Evolutionary conservation across 2,888 invertebrate species (phyloP), one percentile per base, ranked within the genome.

Genomic region (Polyploca ridens): DNA sequence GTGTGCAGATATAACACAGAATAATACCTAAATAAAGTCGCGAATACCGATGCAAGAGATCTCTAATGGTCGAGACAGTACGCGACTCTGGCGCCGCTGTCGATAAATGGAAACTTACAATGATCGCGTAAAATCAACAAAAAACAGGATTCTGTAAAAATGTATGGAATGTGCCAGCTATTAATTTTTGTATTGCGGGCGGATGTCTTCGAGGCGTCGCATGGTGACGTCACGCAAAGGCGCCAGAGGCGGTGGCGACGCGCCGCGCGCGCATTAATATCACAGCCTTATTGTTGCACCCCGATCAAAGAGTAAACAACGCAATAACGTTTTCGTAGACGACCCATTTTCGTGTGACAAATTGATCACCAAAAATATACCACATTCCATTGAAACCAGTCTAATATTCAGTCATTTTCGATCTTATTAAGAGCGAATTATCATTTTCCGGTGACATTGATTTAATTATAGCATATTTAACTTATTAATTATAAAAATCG

Each of bases 81-180:
- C 11, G 5, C 61, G 19, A 69, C 73, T 78, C 73, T 73, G 85
- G 85, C 83, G 86, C 82, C 54, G 75, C 75, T 79, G 81, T 85
- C 77, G 79, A 86, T 85, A 85, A 79, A 67, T 74, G 71, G 61
- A 61, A 61, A 61, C 61, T 44, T 41, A 41, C 54, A 75, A 76
- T 69, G 76, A 67, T 71, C 71, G 73, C 73, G 66, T 69, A 71
- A 77, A 81, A 85, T 82, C 82, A 83, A 80, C 74, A 68, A 83
- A 41, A 79, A 89, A 89, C 85, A 80, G 83, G 86, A 87, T 86
- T 85, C 74, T 77, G 79, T 79, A 85, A 84, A 83, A 87, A 90
- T 86, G 86, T 73, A 74, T 65, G 89, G 90, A 88, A 90, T 91
- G 87, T 83, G 77, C 83, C 76, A 76, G 87, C 86, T 84, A 90